phyloP scores from a whole-genome alignment of 37 sponge, comb jelly and placozoan genomes.

The Aphrocallistes beatrix region DNA sequence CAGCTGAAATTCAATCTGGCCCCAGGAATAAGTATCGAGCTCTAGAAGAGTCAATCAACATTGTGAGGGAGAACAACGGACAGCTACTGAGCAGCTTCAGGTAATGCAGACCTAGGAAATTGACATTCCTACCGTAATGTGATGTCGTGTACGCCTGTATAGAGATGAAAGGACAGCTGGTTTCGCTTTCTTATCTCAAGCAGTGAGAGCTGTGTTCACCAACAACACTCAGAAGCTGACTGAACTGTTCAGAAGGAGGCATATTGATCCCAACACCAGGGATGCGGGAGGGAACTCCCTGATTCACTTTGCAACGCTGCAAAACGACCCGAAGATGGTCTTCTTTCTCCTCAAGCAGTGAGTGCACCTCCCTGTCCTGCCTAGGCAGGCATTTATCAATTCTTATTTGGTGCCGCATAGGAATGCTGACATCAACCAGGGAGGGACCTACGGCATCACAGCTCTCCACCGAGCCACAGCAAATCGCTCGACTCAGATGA shows the following conservation, averaged over 20 bases:
- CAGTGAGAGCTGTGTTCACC: neutral
- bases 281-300: neutral
- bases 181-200: neutral
- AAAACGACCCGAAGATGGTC: neutral
- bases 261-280: neutral
- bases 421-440: conserved; percentile 12
- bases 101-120: no score
- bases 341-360: neutral
- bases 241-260: neutral
- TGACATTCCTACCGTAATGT: no score
- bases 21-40: neutral
- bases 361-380: neutral
- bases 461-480: neutral
- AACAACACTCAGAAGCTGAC: neutral
- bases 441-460: neutral
- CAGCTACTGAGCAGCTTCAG: neutral
- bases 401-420: neutral
- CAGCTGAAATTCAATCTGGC: neutral
- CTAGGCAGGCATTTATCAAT: neutral
- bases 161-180: neutral
- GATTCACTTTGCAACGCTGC: neutral
- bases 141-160: no score
- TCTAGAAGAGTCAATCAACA: neutral
- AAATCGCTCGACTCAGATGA: neutral
- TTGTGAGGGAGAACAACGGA: neutral